Base-by-base conservation (phyloP, 2,888 invertebrate genomes). In the Rhorus exstirpatorius region DNA sequence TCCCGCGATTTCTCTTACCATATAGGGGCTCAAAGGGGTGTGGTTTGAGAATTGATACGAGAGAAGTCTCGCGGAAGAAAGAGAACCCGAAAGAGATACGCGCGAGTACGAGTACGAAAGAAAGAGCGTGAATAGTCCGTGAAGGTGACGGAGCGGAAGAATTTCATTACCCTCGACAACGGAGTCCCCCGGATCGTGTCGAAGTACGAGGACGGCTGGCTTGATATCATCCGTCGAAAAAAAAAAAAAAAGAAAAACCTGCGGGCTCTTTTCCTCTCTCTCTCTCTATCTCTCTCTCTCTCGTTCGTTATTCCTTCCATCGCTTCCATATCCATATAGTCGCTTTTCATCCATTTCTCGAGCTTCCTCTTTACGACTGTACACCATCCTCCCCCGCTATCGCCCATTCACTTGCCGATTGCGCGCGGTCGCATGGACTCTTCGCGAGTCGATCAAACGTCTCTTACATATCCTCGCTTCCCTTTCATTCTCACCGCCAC, bases 121-220 rank as follows among this genome's bases (percentile, higher is more conserved):
- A 65, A 67, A 67, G 65, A 76, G 55, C 58, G 38, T 24, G 24
- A 44, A 31, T 46, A 26, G 8, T 14, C 49, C 51, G 63, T 35
- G 68, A 78, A 79, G 72, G 67, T 77, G 79, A 81, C 67, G 83
- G 83, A 86, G 84, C 85, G 88, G 88, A 90, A 89, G 90, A 90
- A 89, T 90, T 90, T 89, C 88, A 90, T 91, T 90, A 90, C 88
- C 86, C 87, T 86, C 85, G 84, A 79, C 86, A 86, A 89, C 86
- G 88, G 86, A 88, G 86, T 88, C 79, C 79, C 86, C 81, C 84
- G 82, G 87, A 88, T 87, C 87, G 86, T 85, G 83, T 82, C 78
- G 86, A 84, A 84, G 83, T 78, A 65, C 78, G 81, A 38, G 78
- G 78, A 81, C 74, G 75, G 71, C 81, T 79, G 81, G 81, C 79